These are phyloP conservation scores for Spisula solida DNA, from an alignment of 2,888 invertebrate species.

Conservation along the genomic window DNA sequence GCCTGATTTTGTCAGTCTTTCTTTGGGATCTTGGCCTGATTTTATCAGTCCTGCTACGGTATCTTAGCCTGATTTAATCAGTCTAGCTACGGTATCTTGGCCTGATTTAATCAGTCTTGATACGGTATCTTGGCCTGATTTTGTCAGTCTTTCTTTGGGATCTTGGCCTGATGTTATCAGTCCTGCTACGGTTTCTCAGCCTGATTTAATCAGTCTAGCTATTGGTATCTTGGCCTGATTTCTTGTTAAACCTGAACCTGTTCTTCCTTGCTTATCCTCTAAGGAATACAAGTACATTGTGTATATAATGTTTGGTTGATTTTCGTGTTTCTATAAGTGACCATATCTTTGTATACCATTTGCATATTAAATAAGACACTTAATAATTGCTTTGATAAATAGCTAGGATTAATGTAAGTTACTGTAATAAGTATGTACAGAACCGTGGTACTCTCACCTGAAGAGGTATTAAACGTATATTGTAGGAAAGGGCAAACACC, in stretches of 20 bases:
- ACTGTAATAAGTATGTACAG: background rate
- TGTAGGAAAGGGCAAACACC: slow-evolving; percentile 3
- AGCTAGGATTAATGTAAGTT: background rate
- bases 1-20: no score
- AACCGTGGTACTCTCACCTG: background rate
- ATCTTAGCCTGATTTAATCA: background rate
- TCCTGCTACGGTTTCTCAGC: background rate
- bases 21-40: no score
- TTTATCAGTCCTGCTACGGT: background rate
- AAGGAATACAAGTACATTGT: background rate
- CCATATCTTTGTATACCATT: background rate
- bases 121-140: no score
- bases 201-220: background rate
- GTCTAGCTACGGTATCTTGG: no score
- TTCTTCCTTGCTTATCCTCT: background rate
- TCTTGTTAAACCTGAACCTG: background rate
- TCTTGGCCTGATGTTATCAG: no score
- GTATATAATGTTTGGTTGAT: background rate
- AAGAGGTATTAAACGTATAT: background rate
- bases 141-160: no score
- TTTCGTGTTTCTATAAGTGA: background rate
- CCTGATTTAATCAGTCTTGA: no score
- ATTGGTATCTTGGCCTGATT: background rate
- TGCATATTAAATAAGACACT: slow-evolving; percentile 6
- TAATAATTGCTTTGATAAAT: background rate